Base-by-base conservation (phyloP, 2,797 vertebrate species). In the Parauchenoglanis ngamensis region DNA sequence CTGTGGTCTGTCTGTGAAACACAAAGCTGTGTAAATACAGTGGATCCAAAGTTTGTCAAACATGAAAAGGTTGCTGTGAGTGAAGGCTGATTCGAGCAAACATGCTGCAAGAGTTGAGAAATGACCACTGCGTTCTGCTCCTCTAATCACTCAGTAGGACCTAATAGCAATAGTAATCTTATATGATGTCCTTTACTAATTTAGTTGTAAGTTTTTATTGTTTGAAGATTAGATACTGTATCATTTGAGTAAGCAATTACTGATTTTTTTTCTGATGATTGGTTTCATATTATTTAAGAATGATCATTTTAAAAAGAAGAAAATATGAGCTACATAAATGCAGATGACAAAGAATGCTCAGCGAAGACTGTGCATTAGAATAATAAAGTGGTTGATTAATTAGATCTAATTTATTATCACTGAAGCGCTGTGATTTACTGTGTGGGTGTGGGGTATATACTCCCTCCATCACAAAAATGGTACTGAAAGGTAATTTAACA, bases 301-400 rank as follows among this genome's bases (percentile, higher is more conserved):
- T 73, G 11, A 73, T 73, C 21, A 44, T 44, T 46, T 25, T 23
- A 49, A 57, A 46, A 40, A 5, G 3, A 7, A n/a, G 23, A 12
- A 19, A 12, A 25, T n/a, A 13, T 23, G 15, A 31, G 12, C 23
- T 13, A 31, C 75, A 49, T 54, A 54, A 28, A 31, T 77, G 49
- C 75, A 31, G 25, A 54, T 77, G 5, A 78, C 76, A 19, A 46
- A 79, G 56, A 56, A 2, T 0, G 10, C 28, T 61, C 31, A 63
- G 56, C 25, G 8, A 59, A 40, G 11, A 28, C 7, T 78, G 49
- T 78, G 35, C 7, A 23, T 57, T 78, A 57, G 28, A 81, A 23
- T 31, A 61, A 81, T 19, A 86, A 72, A 59, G 35, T 21, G n/a
- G 52, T 40, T 59, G 11, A 73, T 52, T 81, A 81, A n/a, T 61